Evolutionary conservation across 2,888 invertebrate genomes (phyloP), one percentile per base, ranked within the genome.

Genomic region (Tetrapedia diversipes): DNA sequence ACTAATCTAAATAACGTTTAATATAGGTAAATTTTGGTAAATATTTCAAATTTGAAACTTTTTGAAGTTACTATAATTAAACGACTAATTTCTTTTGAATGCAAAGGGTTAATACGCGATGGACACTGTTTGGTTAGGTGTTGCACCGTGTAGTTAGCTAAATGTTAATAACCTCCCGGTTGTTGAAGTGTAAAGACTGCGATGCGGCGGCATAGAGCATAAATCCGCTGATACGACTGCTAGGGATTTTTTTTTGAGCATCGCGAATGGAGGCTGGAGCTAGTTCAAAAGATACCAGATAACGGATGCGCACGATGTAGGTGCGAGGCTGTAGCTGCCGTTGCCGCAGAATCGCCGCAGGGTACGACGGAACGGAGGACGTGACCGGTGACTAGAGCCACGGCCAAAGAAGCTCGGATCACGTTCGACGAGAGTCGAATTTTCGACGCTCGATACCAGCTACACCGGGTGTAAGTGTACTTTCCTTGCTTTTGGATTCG

Each of bases 161-260:
- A n/a, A n/a, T n/a, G n/a, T n/a, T n/a, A n/a, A n/a, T n/a, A n/a
- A n/a, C n/a, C n/a, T n/a, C n/a, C n/a, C n/a, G n/a, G n/a, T n/a
- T n/a, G n/a, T n/a, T n/a, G n/a, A n/a, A n/a, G n/a, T n/a, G n/a
- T n/a, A n/a, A n/a, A n/a, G n/a, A n/a, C n/a, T n/a, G 53, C 77
- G 75, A 69, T 78, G 75, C 80, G 77, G 67, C 77, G 81, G 57
- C 74, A 81, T 73, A 74, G 77, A 74, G 85, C 84, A 89, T 89
- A 89, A 89, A 89, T 89, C 86, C 85, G 84, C 84, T 80, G 87
- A 88, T 89, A 87, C 84, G 61, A 56, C 60, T 64, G 47, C 39
- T 56, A 60, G 75, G 81, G 79, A 84, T 88, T 88, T 88, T 87
- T 88, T 61, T 74, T 69, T 37, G 22, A 22, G 7, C 61, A 53